Conservation (phyloP, 30 jellyfish, hydroid and myxozoan species). For the Turritopsis dohrnii region DNA sequence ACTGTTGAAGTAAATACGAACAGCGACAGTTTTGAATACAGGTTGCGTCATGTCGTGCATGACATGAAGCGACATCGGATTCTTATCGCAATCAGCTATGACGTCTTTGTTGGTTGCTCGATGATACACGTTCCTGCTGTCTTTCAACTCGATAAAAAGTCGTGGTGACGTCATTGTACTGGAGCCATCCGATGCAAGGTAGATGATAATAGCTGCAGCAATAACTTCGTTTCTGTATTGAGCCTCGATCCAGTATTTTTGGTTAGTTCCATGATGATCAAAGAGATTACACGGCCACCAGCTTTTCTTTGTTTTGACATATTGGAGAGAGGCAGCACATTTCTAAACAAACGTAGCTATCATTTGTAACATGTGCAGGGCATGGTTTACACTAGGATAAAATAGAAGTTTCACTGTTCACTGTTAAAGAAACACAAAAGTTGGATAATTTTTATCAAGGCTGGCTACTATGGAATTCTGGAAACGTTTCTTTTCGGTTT, state of each 20-base stretch:
- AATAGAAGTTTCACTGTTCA: too few relatives aligned
- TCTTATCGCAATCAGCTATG: constrained; percentile 45
- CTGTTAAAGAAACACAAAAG: too few relatives aligned
- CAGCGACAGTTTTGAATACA: constrained; percentile 57
- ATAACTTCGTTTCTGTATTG: constrained; percentile 57
- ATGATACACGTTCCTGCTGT: constrained; percentile 34
- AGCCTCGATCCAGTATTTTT: constrained; percentile 68
- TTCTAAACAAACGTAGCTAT: constrained; percentile 35
- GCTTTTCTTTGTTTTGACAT: constrained; percentile 20
- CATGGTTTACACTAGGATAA: background rate
- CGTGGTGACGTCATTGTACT: background rate
- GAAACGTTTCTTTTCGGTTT: too few relatives aligned
- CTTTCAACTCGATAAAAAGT: constrained; percentile 41
- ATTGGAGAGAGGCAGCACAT: constrained; percentile 40
- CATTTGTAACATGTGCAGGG: background rate
- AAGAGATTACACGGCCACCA: constrained; percentile 61
- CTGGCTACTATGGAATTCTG: too few relatives aligned
- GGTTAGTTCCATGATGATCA: constrained; percentile 10
- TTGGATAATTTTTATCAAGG: too few relatives aligned
- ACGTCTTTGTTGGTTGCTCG: constrained; percentile 36
- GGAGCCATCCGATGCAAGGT: constrained; percentile 88
- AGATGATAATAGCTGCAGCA: constrained; percentile 69
- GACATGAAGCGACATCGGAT: constrained; percentile 63
- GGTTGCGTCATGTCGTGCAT: constrained; percentile 83
- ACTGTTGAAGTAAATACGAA: constrained; percentile 45